These are phyloP conservation scores for Psittacula cyanocephala DNA, from an alignment of 2,113 vertebrate species.

Conservation along the genomic window DNA sequence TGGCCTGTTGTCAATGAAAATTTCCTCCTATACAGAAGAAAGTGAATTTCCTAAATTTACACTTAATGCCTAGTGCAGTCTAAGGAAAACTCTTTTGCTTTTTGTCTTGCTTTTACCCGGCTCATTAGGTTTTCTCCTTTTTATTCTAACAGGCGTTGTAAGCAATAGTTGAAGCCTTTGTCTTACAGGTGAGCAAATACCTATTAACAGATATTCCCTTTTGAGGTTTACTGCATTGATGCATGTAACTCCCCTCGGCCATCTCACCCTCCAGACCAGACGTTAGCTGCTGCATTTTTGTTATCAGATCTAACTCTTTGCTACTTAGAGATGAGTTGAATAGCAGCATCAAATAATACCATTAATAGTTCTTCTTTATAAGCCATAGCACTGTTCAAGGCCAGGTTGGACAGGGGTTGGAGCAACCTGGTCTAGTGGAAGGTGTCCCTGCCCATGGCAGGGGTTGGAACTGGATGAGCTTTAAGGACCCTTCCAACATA, in stretches of 20 bases:
- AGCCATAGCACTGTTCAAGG: not conserved
- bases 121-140: not conserved
- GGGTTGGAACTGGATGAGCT: not conserved
- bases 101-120: not conserved
- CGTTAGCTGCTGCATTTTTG: not conserved
- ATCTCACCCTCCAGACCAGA: not conserved
- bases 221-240: not conserved
- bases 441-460: not conserved
- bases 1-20: constrained; percentile 51
- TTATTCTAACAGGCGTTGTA: not conserved
- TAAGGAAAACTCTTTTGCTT: not conserved
- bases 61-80: not conserved
- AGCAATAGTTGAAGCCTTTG: not conserved
- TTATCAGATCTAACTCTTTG: not conserved
- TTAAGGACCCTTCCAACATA: not conserved
- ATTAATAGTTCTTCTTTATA: not conserved
- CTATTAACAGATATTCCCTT: not conserved
- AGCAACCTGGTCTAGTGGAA: not conserved
- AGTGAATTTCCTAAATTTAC: constrained; percentile 18
- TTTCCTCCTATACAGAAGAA: constrained; percentile 16
- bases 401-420: not conserved
- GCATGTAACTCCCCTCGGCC: not conserved
- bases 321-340: not conserved
- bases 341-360: not conserved
- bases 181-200: not conserved